Evolutionary conservation across 2,797 vertebrate species (phyloP).

Genomic region (Paguma larvata): DNA sequence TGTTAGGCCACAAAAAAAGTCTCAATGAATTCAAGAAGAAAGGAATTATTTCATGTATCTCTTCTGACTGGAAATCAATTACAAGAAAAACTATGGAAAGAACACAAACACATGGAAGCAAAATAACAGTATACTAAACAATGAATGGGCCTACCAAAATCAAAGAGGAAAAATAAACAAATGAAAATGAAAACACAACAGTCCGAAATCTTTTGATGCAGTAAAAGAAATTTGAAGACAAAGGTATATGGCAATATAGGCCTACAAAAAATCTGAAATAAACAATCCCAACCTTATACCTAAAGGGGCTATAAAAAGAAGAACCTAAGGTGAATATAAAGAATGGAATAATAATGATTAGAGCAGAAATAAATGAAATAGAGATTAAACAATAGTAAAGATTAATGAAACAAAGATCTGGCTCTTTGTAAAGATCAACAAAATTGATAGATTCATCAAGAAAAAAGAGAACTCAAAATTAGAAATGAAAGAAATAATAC

Average conservation of each 20-base stretch:
- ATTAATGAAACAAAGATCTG: background rate
- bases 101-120: background rate
- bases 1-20: background rate
- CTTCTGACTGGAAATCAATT: background rate
- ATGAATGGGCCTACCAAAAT: background rate
- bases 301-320: background rate
- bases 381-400: background rate
- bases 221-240: background rate
- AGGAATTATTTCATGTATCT: background rate
- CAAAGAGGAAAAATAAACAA: background rate
- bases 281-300: background rate
- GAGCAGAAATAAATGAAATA: background rate
- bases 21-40: background rate
- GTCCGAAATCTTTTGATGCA: background rate
- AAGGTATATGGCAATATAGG: background rate
- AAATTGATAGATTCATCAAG: background rate
- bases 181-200: background rate
- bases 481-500: background rate
- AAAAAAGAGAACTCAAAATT: background rate
- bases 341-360: background rate
- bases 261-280: background rate
- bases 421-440: background rate
- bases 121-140: background rate
- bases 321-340: background rate
- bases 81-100: background rate